These are phyloP conservation scores for Caenorhabditis virilis DNA, from an alignment of 2,888 invertebrate species.

Conservation along the genomic window DNA sequence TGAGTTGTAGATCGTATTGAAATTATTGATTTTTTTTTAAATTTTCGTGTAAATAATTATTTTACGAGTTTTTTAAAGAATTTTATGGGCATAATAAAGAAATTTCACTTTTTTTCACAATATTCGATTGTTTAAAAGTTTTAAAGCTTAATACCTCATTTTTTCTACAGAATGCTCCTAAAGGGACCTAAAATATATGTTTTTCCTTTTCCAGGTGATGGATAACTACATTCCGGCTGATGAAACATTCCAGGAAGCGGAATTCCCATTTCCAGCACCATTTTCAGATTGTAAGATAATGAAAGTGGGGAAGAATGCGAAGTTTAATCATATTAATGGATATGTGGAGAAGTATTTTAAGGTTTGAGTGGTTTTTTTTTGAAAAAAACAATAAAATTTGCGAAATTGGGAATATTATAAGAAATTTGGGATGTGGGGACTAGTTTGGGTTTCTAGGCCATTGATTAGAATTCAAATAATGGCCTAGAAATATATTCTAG, in stretches of 20 bases:
- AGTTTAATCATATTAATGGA: constrained; percentile 19
- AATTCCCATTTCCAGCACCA: constrained; percentile 32
- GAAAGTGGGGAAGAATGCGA: constrained; percentile 29
- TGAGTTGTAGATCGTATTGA: constrained; percentile 35
- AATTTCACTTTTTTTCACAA: neutral
- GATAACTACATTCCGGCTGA: constrained; percentile 29
- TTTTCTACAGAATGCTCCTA: neutral
- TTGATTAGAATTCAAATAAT: too few species aligned
- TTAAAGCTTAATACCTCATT: neutral
- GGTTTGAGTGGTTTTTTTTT: too few species aligned
- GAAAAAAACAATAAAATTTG: too few species aligned
- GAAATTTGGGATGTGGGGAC: too few species aligned
- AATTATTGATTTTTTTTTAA: neutral
- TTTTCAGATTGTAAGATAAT: constrained; percentile 21
- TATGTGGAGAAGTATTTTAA: constrained; percentile 20
- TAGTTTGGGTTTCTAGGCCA: too few species aligned
- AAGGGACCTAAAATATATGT: neutral
- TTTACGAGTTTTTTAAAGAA: neutral
- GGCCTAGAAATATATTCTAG: too few species aligned
- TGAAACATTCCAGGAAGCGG: constrained; percentile 14
- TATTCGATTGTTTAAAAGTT: neutral
- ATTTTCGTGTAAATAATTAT: neutral
- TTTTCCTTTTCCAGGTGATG: constrained; percentile 14
- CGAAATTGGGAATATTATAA: too few species aligned
- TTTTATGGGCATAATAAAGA: neutral